Base-by-base conservation (phyloP, 30 jellyfish, hydroid and myxozoan species). In the Rhopilema esculentum region DNA sequence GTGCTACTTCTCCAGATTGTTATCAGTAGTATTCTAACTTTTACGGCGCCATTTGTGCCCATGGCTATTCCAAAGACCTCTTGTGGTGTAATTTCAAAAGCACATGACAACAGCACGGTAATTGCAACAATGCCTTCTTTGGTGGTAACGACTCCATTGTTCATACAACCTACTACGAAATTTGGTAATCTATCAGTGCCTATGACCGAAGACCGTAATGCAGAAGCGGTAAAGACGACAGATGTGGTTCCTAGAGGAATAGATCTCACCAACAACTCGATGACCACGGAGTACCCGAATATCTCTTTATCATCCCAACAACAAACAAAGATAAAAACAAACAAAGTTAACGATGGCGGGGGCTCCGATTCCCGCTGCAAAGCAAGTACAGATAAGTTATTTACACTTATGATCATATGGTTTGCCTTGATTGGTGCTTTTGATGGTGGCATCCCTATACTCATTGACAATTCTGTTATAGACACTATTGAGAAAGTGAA, bases 1-100 rank as follows among this genome's bases (percentile, higher is more conserved):
- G 64, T 91, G 49, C 57, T 76, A 22, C 63, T 85, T 31, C 28
- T 85, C 19, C 91, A 81, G 27, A 66, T 85, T 0, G 84, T 84
- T 28, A 22, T 78, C 24, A 67, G 92, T 50, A 80, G 86, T 51
- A 48, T 85, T 27, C 52, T 91, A 66, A 61, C 88, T 40, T 85
- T 85, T 79, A 19, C 97, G 4, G 90, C 91, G 8, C 97, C 97
- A 0, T 91, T 93, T 95, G 32, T 91, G 69, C 92, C 95, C 7
- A 1, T 40, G 62, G 65, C 29, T 22, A 65, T 81, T 25, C 83
- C 89, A 19, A 25, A 62, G 23, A 6, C 57, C 6, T 40, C 57
- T 2, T 40, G 57, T 40, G 57, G 57, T 12, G 57, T 12, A 2
- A 12, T 6, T 12, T 2, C 57, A 12, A 12, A 12, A 12, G 9